Evolutionary conservation across 1,140 invertebrate species (phyloP).

Genomic region (Oryctes rhinoceros): DNA sequence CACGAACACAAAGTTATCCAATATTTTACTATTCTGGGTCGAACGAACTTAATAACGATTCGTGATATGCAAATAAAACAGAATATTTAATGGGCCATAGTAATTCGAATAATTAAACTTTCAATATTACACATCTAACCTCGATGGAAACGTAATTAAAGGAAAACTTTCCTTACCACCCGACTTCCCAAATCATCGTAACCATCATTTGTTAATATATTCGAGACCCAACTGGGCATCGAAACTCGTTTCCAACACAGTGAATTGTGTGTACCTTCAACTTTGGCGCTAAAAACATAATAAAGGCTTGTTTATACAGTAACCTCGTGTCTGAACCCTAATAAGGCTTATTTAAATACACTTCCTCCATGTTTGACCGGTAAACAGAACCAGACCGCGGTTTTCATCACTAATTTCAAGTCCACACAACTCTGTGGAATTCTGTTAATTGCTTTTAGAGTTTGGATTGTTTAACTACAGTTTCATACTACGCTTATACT

Average conservation of each 20-base stretch:
- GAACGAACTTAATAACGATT: background rate
- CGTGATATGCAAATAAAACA: background rate
- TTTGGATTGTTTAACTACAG: conserved; percentile 42
- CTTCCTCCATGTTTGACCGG: conserved; percentile 42
- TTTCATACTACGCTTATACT: conserved; percentile 10
- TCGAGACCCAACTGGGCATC: conserved; percentile 18
- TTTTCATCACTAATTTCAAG: conserved; percentile 42
- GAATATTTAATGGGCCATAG: conserved; percentile 4
- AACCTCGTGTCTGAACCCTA: conserved; percentile 40
- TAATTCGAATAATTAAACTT: conserved; percentile 30
- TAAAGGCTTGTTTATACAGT: conserved; percentile 35
- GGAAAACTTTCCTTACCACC: background rate
- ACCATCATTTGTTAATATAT: conserved; percentile 35
- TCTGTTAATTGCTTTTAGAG: conserved; percentile 43
- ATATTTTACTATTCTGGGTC: background rate
- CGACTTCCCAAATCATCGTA: conserved; percentile 41
- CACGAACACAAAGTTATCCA: background rate
- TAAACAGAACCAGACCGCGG: conserved; percentile 41
- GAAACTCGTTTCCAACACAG: conserved; percentile 22
- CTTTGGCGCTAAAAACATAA: conserved; percentile 39
- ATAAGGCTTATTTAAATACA: conserved; percentile 43
- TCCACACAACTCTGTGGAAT: conserved; percentile 42
- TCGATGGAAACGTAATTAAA: conserved; percentile 26
- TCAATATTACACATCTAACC: conserved; percentile 13
- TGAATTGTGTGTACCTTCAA: conserved; percentile 38